Conservation (phyloP, 2,797 vertebrate species). For the Pyrocephalus nanus region DNA sequence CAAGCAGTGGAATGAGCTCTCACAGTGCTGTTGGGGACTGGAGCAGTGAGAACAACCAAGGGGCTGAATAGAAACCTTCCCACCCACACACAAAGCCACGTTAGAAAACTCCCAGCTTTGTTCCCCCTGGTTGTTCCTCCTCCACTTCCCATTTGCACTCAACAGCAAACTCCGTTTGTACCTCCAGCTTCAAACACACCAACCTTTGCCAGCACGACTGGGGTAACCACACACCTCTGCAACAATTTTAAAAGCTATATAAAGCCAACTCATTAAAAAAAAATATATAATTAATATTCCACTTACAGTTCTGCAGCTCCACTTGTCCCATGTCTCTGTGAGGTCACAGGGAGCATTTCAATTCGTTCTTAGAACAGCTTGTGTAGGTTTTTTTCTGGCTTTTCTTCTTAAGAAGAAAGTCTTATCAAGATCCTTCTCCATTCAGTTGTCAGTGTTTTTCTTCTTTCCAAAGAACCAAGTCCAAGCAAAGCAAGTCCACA, state of each 20-base stretch:
- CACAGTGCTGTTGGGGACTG: background rate
- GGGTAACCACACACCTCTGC: background rate
- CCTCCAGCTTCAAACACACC: background rate
- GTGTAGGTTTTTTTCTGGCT: background rate
- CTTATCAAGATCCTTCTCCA: background rate
- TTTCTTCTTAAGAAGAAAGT: background rate
- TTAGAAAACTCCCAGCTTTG: background rate
- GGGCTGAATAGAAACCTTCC: rapidly evolving
- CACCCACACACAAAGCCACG: rapidly evolving
- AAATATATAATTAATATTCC: background rate
- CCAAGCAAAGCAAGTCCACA: background rate
- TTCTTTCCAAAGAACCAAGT: background rate
- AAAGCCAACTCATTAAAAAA: background rate
- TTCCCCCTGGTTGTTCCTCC: background rate
- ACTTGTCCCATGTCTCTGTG: background rate
- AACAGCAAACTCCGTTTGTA: background rate
- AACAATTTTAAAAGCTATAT: background rate
- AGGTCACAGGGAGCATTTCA: background rate
- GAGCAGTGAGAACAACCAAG: background rate
- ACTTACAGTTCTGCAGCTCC: background rate
- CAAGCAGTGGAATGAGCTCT: background rate
- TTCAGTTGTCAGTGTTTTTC: background rate
- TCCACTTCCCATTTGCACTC: background rate
- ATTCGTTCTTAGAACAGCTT: background rate
- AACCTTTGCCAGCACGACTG: rapidly evolving